Conservation (phyloP, 1,140 invertebrate species). For the Drosophila fuyamai region DNA sequence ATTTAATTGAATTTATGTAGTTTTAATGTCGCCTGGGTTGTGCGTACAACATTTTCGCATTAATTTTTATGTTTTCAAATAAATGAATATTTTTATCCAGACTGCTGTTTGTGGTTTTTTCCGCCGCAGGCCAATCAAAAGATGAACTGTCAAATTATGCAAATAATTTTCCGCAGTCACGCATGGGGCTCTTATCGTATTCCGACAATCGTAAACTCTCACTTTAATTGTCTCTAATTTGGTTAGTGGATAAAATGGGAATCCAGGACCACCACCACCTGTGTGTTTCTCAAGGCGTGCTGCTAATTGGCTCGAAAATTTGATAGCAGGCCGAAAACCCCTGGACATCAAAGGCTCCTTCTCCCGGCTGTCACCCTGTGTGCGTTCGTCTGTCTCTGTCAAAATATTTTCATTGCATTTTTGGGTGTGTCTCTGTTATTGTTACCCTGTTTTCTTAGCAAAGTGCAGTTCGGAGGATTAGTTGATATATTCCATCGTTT, state of each 20-base stretch:
- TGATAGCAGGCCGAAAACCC: slow-evolving; percentile 26
- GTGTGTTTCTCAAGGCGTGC: slow-evolving; percentile 79
- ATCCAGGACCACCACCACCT: slow-evolving; percentile 55
- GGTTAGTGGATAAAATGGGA: slow-evolving; percentile 45
- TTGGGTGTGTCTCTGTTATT: slow-evolving; percentile 66
- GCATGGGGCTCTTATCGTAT: slow-evolving; percentile 65
- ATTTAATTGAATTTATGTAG: slow-evolving; percentile 84
- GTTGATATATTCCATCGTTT: slow-evolving; percentile 64
- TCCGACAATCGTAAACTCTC: slow-evolving; percentile 50
- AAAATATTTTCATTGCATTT: slow-evolving; percentile 83
- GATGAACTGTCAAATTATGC: slow-evolving; percentile 80
- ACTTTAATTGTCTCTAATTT: slow-evolving; percentile 80
- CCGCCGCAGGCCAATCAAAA: slow-evolving; percentile 52
- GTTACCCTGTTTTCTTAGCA: slow-evolving; percentile 71
- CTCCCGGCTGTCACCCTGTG: slow-evolving; percentile 35
- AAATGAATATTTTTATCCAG: slow-evolving; percentile 34
- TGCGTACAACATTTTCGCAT: slow-evolving; percentile 76
- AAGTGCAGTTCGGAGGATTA: slow-evolving; percentile 75
- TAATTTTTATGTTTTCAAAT: slow-evolving; percentile 79
- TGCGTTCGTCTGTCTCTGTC: slow-evolving; percentile 59
- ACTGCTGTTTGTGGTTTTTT: slow-evolving; percentile 65
- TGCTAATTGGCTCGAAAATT: slow-evolving; percentile 71
- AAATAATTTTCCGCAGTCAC: slow-evolving; percentile 83
- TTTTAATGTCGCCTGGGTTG: slow-evolving; percentile 62
- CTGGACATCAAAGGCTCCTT: slow-evolving; percentile 60